Base-by-base conservation (phyloP, 2,113 vertebrate genomes). In the Neotoma lepida region DNA sequence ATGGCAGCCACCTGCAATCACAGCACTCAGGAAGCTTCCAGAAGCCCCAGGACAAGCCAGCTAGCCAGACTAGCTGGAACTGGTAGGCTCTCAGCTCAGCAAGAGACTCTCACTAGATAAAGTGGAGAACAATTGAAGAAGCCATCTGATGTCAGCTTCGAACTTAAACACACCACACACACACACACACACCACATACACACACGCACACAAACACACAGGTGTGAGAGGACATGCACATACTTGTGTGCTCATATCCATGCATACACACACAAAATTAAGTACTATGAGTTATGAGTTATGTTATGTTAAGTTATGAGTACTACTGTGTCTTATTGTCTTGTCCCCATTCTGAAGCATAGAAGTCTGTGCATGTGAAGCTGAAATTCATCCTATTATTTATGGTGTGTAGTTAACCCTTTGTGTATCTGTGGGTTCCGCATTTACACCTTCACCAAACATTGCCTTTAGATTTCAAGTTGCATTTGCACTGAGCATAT, bases 341-440 rank as follows among this genome's bases (percentile, higher is more conserved):
- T 51, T 87, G 39, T 80, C 6, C 24, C 18, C 24, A 70, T 66
- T 66, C 13, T 49, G 85, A 78, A 44, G 51, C 30, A 44, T 28
- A 51, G 9, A 80, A 87, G 81, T 88, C 33, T 44, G 39, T 33
- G 46, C 61, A 89, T 89, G 71, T 91, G 68, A 94, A 93, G 58
- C 89, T 71, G 54, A 90, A 54, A 86, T 54, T 12, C 14, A 93
- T 80, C 39, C n/a, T 70, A 20, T 54, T 68, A 87, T 9, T 17
- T 30, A 84, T 63, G 15, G 7, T 30, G 28, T 17, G n/a, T 61
- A 82, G 24, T 61, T 61, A 56, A 41, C 15, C 7, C 33, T 70
- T 73, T 63, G 28, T 14, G 26, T 20, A 41, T 77, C 51, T 94
- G 13, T 49, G 35, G 4, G 4, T 63, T 51, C 20, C 14, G 63